Evolutionary conservation across 2,888 invertebrate species (phyloP).

Genomic region (Drosophila niveifrons): DNA sequence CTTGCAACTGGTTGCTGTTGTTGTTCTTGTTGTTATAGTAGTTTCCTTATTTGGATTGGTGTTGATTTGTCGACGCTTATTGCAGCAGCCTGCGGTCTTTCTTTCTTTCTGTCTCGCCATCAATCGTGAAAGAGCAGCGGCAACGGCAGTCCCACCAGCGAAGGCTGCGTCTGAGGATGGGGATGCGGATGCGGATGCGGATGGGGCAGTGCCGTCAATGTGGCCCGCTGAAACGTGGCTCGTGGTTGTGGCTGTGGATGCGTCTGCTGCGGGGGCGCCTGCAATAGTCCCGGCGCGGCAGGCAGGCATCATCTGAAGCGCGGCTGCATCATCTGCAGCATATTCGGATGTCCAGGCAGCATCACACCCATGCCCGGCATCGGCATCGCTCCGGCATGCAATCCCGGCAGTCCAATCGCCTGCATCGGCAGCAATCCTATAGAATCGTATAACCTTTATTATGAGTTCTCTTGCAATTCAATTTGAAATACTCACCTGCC

Average conservation of each 20-base stretch:
- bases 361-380: slow-evolving; percentile 86
- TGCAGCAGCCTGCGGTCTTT: slow-evolving; percentile 5
- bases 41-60: slow-evolving; percentile 8
- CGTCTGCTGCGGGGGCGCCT: slow-evolving; percentile 76
- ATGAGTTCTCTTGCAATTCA: neutral
- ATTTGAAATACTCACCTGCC: slow-evolving; percentile 78
- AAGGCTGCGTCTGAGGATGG: slow-evolving; percentile 84
- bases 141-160: slow-evolving; percentile 83
- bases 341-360: slow-evolving; percentile 85
- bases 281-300: slow-evolving; percentile 86
- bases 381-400: slow-evolving; percentile 78
- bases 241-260: slow-evolving; percentile 84
- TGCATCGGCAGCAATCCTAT: slow-evolving; percentile 84
- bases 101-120: slow-evolving; percentile 8
- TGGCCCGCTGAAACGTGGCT: slow-evolving; percentile 71
- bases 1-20: slow-evolving; percentile 24
- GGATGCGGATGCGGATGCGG: slow-evolving; percentile 77
- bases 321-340: slow-evolving; percentile 91
- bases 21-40: slow-evolving; percentile 15
- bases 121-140: slow-evolving; percentile 83
- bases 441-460: neutral
- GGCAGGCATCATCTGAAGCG: slow-evolving; percentile 92
- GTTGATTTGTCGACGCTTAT: slow-evolving; percentile 22
- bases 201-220: slow-evolving; percentile 69
- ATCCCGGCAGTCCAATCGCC: slow-evolving; percentile 82